phyloP scores from a whole-genome alignment of 2,888 invertebrate genomes.

The Dysmachus trigonus region DNA sequence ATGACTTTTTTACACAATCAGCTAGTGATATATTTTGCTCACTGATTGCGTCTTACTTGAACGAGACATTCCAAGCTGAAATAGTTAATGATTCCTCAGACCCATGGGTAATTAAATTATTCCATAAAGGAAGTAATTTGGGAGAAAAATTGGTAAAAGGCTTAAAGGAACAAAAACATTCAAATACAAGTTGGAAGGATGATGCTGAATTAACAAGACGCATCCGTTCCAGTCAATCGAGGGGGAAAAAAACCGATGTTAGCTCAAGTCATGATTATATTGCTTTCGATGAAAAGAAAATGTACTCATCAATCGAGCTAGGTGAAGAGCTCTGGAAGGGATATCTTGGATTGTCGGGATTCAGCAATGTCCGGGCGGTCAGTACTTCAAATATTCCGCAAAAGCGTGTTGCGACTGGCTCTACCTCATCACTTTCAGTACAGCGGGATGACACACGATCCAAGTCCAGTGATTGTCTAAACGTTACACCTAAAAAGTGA shows the following conservation, averaged over 20 bases:
- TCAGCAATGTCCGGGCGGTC: not conserved
- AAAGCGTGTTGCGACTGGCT: not conserved
- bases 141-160: not conserved
- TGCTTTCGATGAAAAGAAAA: not conserved
- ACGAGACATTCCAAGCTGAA: slow-evolving; percentile 61
- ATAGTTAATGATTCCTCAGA: slow-evolving; percentile 48
- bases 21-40: slow-evolving; percentile 72
- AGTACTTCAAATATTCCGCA: slow-evolving; percentile 26
- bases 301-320: not conserved
- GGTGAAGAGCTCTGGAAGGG: not conserved
- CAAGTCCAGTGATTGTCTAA: slow-evolving; percentile 4
- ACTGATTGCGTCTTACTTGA: slow-evolving; percentile 73
- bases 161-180: not conserved
- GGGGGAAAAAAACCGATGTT: not conserved
- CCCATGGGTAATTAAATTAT: slow-evolving; percentile 41
- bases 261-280: not conserved
- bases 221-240: not conserved
- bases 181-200: not conserved
- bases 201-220: not conserved
- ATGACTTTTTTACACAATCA: slow-evolving; percentile 69
- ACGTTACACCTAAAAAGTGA: not conserved
- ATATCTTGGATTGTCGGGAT: not conserved
- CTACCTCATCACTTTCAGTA: not conserved
- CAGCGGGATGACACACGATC: not conserved
- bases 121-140: slow-evolving; percentile 6